A percentile compares a stretch with the other conserved stretches of the same genome.
Conservation (phyloP, 2,888 invertebrate genomes). For the Mythimna vitellina region DNA sequence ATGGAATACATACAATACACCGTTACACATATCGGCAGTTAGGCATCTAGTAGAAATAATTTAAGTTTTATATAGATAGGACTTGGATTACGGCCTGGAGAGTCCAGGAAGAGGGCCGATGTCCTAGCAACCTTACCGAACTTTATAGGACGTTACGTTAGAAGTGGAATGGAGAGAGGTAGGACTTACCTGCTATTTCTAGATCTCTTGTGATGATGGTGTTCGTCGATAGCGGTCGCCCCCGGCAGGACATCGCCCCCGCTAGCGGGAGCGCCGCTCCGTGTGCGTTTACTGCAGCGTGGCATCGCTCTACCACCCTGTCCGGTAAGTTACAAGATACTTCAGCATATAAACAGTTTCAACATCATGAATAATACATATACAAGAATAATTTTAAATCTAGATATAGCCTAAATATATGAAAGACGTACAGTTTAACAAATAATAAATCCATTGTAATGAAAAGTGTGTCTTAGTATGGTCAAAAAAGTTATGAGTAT, state of each 20-base stretch:
- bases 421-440: not conserved
- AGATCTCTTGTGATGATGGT: slow-evolving; percentile 87
- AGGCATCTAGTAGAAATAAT: too few species aligned
- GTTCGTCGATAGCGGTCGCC: slow-evolving; percentile 83
- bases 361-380: not conserved
- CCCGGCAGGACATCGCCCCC: slow-evolving; percentile 81
- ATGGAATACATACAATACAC: too few species aligned
- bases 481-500: too few species aligned
- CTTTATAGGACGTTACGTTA: not conserved
- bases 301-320: slow-evolving; percentile 90
- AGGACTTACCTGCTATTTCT: slow-evolving; percentile 82
- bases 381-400: not conserved
- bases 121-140: too few species aligned
- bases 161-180: not conserved
- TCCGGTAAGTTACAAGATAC: slow-evolving; percentile 12
- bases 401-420: not conserved
- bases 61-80: too few species aligned
- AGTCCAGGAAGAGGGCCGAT: too few species aligned
- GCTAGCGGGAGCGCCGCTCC: slow-evolving; percentile 82
- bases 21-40: too few species aligned
- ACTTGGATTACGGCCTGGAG: too few species aligned
- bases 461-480: too few species aligned
- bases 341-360: slow-evolving; percentile 10
- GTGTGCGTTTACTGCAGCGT: slow-evolving; percentile 89
- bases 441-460: not conserved